Evolutionary conservation across 2,888 invertebrate genomes (phyloP), one percentile per base, ranked within the genome.

Genomic region (Hydroisotoma schaefferi): DNA sequence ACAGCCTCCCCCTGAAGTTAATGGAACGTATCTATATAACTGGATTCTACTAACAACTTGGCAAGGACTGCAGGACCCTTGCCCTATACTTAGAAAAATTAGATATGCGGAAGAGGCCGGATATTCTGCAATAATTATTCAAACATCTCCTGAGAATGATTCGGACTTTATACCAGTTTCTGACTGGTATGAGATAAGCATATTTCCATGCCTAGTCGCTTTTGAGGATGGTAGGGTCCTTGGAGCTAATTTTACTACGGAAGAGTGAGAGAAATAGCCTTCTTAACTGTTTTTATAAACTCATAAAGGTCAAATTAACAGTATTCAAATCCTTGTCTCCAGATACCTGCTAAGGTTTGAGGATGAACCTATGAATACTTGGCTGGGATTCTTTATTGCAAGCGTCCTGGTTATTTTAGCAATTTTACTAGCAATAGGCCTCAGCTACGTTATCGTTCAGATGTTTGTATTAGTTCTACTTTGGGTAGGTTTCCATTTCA

Each of bases 121-220:
- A 1, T 68, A 68, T 37, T 61, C 63, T 47, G 65, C 68, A 8
- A 46, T 68, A 15, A 63, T 68, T n/a, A 63, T 68, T 51, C 68
- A 68, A 26, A 65, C 57, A 51, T 54, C 59, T 23, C 63, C 59
- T 2, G 58, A 55, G 8, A 65, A 63, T 52, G 64, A 57, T 22
- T 60, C 60, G 1, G 63, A 63, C 22, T 47, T 55, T 23, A 58
- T 59, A 53, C 61, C 65, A 4, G 20, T 37, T 25, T 29, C 20
- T 2, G 53, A 53, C 18, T 53, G 53, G 25, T 23, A 53, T 18
- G 38, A 27, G 6, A 8, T 53, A 4, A 20, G 26, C 25, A 40
- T 53, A 25, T 53, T 33, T 25, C 53, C 53, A n/a, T 53, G 53
- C 18, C 27, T 53, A 12, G 53, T 53, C 40, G 12, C 26, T 23